A percentile compares a stretch with the other conserved stretches of the same genome.
Conservation (phyloP, 2,797 vertebrate genomes). For the Buceros bicornis region DNA sequence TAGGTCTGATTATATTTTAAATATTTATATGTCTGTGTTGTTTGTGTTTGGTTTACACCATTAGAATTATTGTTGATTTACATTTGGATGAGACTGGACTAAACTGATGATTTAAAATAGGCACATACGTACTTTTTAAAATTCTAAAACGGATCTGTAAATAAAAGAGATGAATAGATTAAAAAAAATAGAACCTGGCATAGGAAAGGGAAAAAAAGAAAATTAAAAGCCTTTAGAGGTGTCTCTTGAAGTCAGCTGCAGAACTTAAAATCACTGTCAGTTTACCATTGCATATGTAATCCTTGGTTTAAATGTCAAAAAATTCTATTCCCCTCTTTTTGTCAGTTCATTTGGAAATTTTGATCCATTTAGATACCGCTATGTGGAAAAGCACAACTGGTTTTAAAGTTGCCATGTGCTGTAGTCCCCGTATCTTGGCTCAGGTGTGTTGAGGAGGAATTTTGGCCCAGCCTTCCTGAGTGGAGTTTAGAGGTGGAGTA, state of each 20-base stretch:
- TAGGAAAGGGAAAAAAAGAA: not conserved
- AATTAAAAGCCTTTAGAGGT: not conserved
- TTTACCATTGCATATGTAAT: not conserved
- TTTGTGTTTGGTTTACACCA: not conserved
- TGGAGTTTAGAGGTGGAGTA: not conserved
- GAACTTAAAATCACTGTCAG: not conserved
- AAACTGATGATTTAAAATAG: not conserved
- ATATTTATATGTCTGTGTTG: not conserved
- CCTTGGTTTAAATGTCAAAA: not conserved
- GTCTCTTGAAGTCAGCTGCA: not conserved
- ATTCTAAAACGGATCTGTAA: not conserved
- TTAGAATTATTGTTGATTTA: not conserved
- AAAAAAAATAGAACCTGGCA: not conserved
- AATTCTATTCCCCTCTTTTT: not conserved
- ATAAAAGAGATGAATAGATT: not conserved
- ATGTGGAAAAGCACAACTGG: rapidly evolving
- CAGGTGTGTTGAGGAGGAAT: not conserved
- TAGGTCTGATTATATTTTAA: not conserved
- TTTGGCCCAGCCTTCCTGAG: too few relatives aligned
- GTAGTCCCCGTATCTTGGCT: not conserved
- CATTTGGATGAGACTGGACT: not conserved
- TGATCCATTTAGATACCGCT: rapidly evolving
- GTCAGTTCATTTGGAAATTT: not conserved
- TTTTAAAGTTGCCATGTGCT: not conserved
- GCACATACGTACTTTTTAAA: not conserved